Conservation (phyloP, 1,140 invertebrate genomes). For the Oncopodura yosiiana region DNA sequence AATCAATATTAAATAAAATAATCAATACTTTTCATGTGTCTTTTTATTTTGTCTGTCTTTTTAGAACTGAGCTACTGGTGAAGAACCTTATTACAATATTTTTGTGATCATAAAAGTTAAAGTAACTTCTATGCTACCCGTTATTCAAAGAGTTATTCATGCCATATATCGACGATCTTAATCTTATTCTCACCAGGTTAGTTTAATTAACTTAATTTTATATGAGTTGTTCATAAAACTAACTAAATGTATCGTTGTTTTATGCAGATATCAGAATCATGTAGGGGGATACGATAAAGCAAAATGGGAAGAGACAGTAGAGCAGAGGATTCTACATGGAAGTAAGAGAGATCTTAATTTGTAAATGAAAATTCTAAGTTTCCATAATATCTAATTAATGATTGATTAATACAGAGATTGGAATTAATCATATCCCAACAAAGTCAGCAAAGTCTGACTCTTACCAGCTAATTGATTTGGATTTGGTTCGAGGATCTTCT, state of each 20-base stretch:
- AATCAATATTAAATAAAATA: no score
- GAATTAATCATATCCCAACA: slow-evolving; percentile 71
- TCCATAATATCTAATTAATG: no score
- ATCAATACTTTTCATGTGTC: no score
- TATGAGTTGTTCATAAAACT: background rate
- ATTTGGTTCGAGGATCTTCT: slow-evolving; percentile 84
- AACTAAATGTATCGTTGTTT: slow-evolving; percentile 20
- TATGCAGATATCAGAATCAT: slow-evolving; percentile 75
- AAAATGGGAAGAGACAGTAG: slow-evolving; percentile 88
- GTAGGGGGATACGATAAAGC: slow-evolving; percentile 94
- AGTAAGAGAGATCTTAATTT: no score
- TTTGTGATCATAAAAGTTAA: no score
- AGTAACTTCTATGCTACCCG: no score
- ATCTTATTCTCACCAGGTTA: slow-evolving; percentile 29
- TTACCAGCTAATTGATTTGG: slow-evolving; percentile 86
- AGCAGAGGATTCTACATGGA: slow-evolving; percentile 76
- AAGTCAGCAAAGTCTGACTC: slow-evolving; percentile 78
- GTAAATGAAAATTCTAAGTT: no score
- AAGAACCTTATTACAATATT: no score
- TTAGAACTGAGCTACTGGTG: no score
- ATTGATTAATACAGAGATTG: no score
- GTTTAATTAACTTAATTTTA: background rate
- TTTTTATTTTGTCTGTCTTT: no score
- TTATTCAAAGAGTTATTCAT: no score
- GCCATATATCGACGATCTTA: slow-evolving; percentile 22